Evolutionary conservation across 2,797 vertebrate species (phyloP).

Genomic region (Lophius americanus): DNA sequence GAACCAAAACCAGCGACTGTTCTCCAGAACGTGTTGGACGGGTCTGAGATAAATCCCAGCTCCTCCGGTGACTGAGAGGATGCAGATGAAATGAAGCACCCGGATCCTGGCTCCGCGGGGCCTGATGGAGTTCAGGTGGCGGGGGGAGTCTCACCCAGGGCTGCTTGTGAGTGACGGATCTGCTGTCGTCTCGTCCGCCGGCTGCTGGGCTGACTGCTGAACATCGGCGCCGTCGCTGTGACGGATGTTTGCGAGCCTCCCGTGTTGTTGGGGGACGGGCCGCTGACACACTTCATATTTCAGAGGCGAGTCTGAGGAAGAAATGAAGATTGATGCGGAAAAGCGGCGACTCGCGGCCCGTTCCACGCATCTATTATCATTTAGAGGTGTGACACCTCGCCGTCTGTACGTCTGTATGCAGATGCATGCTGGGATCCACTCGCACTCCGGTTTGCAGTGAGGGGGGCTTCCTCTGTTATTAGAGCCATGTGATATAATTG

Average conservation of each 20-base stretch:
- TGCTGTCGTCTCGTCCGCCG: conserved; percentile 67
- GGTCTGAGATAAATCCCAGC: conserved; percentile 63
- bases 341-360: conserved; percentile 61
- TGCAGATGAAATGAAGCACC: conserved; percentile 75
- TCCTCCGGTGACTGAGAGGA: conserved; percentile 64
- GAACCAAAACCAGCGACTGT: conserved; percentile 28
- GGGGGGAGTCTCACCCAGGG: conserved; percentile 79
- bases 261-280: conserved; percentile 77
- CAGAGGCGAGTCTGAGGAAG: conserved; percentile 79
- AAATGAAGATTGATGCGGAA: conserved; percentile 85
- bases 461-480: conserved; percentile 76
- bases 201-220: conserved; percentile 68
- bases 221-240: conserved; percentile 64
- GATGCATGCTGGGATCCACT: conserved; percentile 68
- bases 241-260: conserved; percentile 72
- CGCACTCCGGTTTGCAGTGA: too few relatives aligned
- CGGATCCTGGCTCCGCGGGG: conserved; percentile 66
- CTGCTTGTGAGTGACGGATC: conserved; percentile 81
- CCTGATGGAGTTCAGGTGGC: conserved; percentile 81
- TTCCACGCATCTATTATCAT: conserved; percentile 81
- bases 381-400: conserved; percentile 76
- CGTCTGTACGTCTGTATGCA: conserved; percentile 62
- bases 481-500: conserved; percentile 85
- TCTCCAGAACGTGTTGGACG: too few relatives aligned
- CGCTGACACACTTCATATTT: conserved; percentile 83